Percentiles rank a stretch among this genome's conserved stretches.
Evolutionary conservation across 2,113 vertebrate species (phyloP).

Genomic region (Seriola aureovittata): DNA sequence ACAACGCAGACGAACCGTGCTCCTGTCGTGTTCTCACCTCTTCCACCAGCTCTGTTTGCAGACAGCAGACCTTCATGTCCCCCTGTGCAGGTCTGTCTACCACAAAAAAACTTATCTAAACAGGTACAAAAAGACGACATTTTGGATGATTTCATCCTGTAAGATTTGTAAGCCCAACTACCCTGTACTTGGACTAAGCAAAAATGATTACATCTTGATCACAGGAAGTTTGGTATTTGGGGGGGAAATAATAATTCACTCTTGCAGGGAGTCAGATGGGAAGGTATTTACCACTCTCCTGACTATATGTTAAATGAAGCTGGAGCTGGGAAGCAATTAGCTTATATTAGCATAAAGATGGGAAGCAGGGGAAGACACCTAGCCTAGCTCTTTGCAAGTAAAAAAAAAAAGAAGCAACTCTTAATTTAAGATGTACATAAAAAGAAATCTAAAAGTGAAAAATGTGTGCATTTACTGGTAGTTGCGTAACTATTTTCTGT

Average conservation of each 20-base stretch:
- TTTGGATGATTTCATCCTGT: neutral
- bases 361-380: too few species aligned
- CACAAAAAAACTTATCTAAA: constrained; percentile 80
- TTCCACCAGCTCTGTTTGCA: constrained; percentile 86
- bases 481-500: too few species aligned
- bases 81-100: constrained; percentile 87
- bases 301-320: too few species aligned
- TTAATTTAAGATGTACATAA: too few species aligned
- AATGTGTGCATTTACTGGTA: too few species aligned
- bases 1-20: constrained; percentile 49
- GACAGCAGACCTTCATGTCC: constrained; percentile 84
- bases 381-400: too few species aligned
- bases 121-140: constrained; percentile 2
- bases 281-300: too few species aligned
- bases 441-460: too few species aligned
- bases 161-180: neutral
- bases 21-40: constrained; percentile 91
- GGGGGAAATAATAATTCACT: too few species aligned
- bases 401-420: too few species aligned
- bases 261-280: neutral
- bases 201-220: neutral
- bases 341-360: too few species aligned
- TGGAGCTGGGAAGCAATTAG: too few species aligned
- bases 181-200: neutral
- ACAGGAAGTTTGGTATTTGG: neutral